Base-by-base conservation (phyloP, 2,888 invertebrate genomes). In the Hybos culiciformis region DNA sequence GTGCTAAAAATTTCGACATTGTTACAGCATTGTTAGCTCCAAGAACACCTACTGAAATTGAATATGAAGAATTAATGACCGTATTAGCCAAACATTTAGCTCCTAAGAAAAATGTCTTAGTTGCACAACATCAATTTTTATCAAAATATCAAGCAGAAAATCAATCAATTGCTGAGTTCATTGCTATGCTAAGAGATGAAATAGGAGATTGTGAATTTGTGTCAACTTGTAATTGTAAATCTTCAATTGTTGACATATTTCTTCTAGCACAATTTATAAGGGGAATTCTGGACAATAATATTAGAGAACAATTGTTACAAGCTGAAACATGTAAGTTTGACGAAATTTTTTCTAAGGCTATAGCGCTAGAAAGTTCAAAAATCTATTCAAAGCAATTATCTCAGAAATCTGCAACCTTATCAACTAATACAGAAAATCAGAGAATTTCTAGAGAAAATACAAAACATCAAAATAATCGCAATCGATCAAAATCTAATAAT, bases 71-170 rank as follows among this genome's bases (percentile, higher is more conserved):
- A 20, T 20, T 37, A 18, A 5, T 37, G 4, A 19, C 3, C 6
- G 37, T n/a, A 8, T 21, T 38, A 5, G 20, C n/a, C n/a, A n/a
- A n/a, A n/a, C n/a, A n/a, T n/a, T n/a, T n/a, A n/a, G n/a, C 18
- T 9, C 36, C 36, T 12, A 36, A 36, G 36, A 36, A 4, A 19
- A 36, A 17, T 36, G 36, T 36, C n/a, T n/a, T n/a, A n/a, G n/a
- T n/a, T n/a, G n/a, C n/a, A n/a, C n/a, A n/a, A n/a, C n/a, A 2
- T 38, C 9, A 19, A 23, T 38, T 38, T 23, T 21, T 38, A 23
- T 38, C 38, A 20, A n/a, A 3, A n/a, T 21, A 38, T 20, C 38
- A 38, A 21, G 12, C 20, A 21, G 38, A 38, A 21, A 38, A 38
- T 23, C 12, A 38, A 38, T 23, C 21, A 15, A 38, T 38, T 12